Evolutionary conservation across 1,140 invertebrate genomes (phyloP), one percentile per base, ranked within the genome.

Genomic region (Medauroidea extradentata): DNA sequence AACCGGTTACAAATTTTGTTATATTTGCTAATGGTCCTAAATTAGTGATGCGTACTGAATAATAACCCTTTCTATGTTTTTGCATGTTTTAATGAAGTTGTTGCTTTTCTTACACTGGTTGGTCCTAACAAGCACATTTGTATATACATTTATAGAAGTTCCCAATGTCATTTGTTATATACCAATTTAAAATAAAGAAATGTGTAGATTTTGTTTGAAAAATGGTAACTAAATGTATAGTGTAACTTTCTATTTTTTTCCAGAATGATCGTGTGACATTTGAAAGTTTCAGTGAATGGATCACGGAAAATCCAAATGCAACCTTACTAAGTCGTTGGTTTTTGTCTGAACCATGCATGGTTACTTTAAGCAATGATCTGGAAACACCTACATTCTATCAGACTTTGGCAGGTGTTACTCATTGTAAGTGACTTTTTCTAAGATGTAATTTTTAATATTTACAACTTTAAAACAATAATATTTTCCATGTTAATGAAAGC

Each of bases 341-440:
- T 25, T 70, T 94, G 13, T 77, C 80, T 16, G 86, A 90, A 62
- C 81, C 82, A 9, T 81, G 79, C 64, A 82, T 73, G 29, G 74
- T 89, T 11, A 85, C 83, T 43, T 75, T 91, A 0, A 86, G 85
- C 16, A 88, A 88, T 58, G 90, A 94, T 67, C 76, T 87, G 65
- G 91, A 94, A 70, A 91, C 90, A 14, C 91, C 91, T 2, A 94
- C 91, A 1, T 94, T 94, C 70, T 94, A 94, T 71, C 92, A 95
- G 73, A 94, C 90, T 23, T 74, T 95, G 18, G 90, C 92, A 57
- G 92, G 92, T 29, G 92, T 95, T 16, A 95, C 92, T 51, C 92
- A 95, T 75, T 79, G 87, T 90, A 76, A 82, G 84, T 77, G 48
- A 42, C 19, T 41, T 57, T 59, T 38, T 50, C 62, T 27, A 65